These are phyloP conservation scores for Agonopterix alstromeriana DNA, from an alignment of 2,888 invertebrate species.

Conservation along the genomic window DNA sequence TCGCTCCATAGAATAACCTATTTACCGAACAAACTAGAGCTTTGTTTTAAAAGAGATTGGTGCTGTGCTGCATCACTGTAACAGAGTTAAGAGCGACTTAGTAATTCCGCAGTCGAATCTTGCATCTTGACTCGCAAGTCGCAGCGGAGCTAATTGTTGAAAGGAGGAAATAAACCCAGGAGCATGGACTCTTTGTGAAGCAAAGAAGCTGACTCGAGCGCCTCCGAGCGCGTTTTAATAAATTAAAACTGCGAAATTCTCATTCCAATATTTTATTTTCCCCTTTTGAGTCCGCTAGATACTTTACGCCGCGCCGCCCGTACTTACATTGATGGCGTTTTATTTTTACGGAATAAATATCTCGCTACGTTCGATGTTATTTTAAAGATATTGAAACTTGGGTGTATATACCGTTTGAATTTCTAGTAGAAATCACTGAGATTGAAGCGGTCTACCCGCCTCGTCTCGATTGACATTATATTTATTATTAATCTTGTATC, in stretches of 20 bases:
- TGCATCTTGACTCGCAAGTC: constrained; percentile 32
- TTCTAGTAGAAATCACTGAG: too few species aligned
- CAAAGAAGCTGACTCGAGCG: constrained; percentile 55
- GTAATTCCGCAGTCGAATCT: constrained; percentile 34
- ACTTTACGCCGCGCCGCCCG: neutral
- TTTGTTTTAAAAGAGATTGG: constrained; percentile 49
- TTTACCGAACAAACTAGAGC: constrained; percentile 52
- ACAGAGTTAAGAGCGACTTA: constrained; percentile 25
- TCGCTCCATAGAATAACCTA: constrained; percentile 39
- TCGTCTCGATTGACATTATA: too few species aligned
- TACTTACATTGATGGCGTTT: neutral
- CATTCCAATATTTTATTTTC: constrained; percentile 66
- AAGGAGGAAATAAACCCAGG: constrained; percentile 44
- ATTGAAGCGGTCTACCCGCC: too few species aligned
- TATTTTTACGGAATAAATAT: too few species aligned
- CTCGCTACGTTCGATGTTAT: too few species aligned
- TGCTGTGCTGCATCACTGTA: constrained; percentile 36
- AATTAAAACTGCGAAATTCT: constrained; percentile 73
- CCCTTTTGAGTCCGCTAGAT: constrained; percentile 18
- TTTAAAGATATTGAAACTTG: too few species aligned
- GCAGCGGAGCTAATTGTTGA: constrained; percentile 57
- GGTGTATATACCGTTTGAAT: too few species aligned
- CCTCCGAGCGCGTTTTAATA: constrained; percentile 69
- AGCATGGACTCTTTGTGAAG: constrained; percentile 56
- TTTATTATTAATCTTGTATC: too few species aligned